Conservation (phyloP, 2,113 vertebrate species). For the Okapia johnstoni region DNA sequence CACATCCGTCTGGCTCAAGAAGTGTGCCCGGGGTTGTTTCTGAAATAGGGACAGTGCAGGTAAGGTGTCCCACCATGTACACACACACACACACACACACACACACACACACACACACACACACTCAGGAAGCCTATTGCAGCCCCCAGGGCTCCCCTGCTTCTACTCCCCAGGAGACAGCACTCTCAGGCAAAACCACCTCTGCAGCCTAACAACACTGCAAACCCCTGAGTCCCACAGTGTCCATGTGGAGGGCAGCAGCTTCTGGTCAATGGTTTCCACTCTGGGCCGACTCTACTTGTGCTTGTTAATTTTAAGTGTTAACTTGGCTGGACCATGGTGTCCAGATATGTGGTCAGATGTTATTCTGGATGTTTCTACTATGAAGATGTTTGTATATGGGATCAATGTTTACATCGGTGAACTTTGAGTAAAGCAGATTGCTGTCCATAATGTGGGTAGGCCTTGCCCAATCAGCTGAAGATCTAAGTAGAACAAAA, state of each 20-base stretch:
- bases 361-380: neutral
- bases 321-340: neutral
- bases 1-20: neutral
- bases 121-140: neutral
- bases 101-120: neutral
- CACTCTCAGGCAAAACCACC: neutral
- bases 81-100: neutral
- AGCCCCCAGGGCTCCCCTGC: neutral
- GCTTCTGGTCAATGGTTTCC: neutral
- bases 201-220: neutral
- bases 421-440: neutral
- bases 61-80: neutral
- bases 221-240: neutral
- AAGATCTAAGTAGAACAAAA: neutral
- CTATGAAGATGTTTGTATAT: neutral
- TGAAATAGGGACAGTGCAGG: neutral
- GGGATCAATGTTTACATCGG: neutral
- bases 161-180: neutral
- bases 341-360: neutral
- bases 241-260: fast-evolving
- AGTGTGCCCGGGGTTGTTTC: neutral
- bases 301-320: neutral
- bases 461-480: neutral
- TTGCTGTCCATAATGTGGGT: neutral
- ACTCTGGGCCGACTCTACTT: neutral